Evolutionary conservation across 2,113 vertebrate species (phyloP), one percentile per base, ranked within the genome.

Genomic region (Oreochromis niloticus): DNA sequence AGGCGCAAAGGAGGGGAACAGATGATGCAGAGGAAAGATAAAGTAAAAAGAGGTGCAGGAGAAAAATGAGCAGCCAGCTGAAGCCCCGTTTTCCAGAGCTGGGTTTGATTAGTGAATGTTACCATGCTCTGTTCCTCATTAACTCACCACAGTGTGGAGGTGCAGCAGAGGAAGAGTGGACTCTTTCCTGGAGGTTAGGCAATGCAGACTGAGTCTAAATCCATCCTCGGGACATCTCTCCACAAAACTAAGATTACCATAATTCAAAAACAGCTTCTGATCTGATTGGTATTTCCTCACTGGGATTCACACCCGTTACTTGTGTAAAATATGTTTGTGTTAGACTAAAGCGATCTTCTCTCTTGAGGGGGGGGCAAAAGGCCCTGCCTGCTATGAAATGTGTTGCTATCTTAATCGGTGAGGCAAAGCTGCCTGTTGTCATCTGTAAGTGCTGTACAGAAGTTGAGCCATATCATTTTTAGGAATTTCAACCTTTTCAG

Each of bases 41-140:
- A 91, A 94, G 85, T 85, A 90, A 89, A 83, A 80, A 80, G 90
- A 94, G 86, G 92, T 91, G 89, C 90, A 80, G 27, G 81, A 91
- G 94, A 95, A 87, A 91, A 94, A 94, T 93, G 94, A 91, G 81
- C 43, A 56, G 73, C 87, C 91, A 82, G 87, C 71, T 78, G 83
- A 86, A 92, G 87, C 90, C 94, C 86, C 80, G 93, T 92, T 95
- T 39, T 94, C 89, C 61, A 90, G 88, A 93, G 93, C 95, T 96
- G 95, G 90, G 56, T 95, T 92, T 95, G 92, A 95, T 96, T 96
- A 95, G 91, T 5, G 91, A 68, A 82, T 90, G 86, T 88, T 91
- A 86, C 91, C 82, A 52, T 1, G 50, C 80, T 94, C 95, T 95
- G 95, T 88, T 95, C 90, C 86, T 91, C 89, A 92, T 96, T 94